phyloP scores from a whole-genome alignment of 1,140 invertebrate species.

The Spodoptera litura region DNA sequence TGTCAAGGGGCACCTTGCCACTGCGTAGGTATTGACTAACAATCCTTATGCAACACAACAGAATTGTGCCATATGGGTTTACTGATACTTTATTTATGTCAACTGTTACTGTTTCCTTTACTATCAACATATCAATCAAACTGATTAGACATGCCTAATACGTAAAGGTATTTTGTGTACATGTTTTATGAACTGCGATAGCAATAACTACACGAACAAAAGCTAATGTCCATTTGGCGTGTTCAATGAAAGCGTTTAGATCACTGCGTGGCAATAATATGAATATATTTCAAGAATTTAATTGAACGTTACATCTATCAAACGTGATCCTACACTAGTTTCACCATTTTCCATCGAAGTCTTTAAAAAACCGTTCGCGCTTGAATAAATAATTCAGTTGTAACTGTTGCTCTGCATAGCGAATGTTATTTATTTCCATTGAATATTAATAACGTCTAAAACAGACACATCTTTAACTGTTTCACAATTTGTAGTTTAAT shows the following conservation, averaged over 20 bases:
- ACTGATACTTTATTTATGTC: neutral
- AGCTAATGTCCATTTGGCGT: conserved; percentile 53
- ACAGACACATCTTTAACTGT: neutral
- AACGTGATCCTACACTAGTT: conserved; percentile 35
- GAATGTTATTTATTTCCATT: conserved; percentile 36
- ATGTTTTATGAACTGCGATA: conserved; percentile 19
- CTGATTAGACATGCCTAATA: conserved; percentile 8
- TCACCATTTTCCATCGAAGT: conserved; percentile 29
- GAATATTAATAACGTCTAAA: conserved; percentile 21
- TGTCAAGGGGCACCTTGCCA: conserved; percentile 1
- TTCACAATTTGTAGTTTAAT: neutral
- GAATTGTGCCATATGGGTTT: neutral
- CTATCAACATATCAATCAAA: conserved; percentile 11
- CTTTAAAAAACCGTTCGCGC: conserved; percentile 27
- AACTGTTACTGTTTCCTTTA: neutral
- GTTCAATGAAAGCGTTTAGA: conserved; percentile 38
- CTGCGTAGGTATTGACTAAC: conserved; percentile 5
- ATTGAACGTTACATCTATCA: conserved; percentile 47
- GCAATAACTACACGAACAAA: conserved; percentile 1
- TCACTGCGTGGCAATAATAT: conserved; percentile 45
- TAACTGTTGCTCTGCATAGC: conserved; percentile 24
- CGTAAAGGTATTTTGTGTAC: neutral
- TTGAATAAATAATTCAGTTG: conserved; percentile 32
- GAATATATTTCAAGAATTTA: conserved; percentile 52
- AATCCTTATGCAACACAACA: neutral